phyloP scores from a whole-genome alignment of 2,113 vertebrate species.

The Peromyscus maniculatus region DNA sequence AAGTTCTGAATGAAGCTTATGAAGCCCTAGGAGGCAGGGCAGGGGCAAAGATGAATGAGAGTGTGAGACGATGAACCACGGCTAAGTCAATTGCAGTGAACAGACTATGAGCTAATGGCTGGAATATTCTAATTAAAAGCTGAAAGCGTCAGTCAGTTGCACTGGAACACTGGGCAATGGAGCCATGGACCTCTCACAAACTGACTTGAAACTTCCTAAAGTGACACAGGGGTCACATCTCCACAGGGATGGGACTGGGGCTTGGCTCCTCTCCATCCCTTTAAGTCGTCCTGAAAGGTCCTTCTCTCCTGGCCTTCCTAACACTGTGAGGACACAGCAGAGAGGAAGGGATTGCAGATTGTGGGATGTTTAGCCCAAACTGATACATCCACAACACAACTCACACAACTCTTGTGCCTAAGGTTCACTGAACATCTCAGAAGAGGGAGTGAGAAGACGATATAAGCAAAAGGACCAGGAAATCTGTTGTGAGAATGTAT shows the following conservation, averaged over 20 bases:
- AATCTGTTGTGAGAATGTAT: not conserved
- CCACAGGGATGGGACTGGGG: not conserved
- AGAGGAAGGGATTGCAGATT: not conserved
- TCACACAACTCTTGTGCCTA: too few species aligned
- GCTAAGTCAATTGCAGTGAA: fast-evolving
- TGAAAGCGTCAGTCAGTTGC: not conserved
- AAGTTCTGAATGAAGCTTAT: not conserved
- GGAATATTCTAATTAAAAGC: not conserved
- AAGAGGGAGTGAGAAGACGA: not conserved
- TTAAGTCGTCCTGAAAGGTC: not conserved
- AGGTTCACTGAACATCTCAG: not conserved
- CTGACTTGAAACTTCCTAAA: not conserved
- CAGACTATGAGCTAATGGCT: not conserved
- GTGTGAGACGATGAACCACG: not conserved
- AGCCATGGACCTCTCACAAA: not conserved
- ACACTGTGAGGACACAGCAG: not conserved
- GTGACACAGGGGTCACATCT: not conserved
- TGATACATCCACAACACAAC: too few species aligned
- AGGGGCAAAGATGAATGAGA: not conserved
- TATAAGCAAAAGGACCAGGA: not conserved
- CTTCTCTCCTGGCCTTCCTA: not conserved
- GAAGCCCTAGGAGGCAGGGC: not conserved
- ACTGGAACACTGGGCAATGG: fast-evolving
- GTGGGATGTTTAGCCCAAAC: not conserved
- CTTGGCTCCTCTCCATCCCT: not conserved